Evolutionary conservation across 30 jellyfish, hydroid and myxozoan species (phyloP), one percentile per base, ranked within the genome.

Genomic region (Cassiopea xamachana): DNA sequence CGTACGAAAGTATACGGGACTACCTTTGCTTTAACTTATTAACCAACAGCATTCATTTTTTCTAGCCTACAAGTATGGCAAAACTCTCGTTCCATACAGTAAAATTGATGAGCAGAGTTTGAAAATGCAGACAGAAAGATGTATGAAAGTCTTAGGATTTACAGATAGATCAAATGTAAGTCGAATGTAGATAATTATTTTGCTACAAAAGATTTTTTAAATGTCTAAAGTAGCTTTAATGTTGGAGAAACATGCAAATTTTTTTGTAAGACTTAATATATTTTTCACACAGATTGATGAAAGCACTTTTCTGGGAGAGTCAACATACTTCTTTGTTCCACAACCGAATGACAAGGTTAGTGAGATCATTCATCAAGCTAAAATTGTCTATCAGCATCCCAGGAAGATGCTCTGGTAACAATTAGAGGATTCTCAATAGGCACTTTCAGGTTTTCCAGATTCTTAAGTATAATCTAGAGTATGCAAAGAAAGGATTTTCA

Each of bases 281-380:
- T 64, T 14, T 71, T 27, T n/a, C 55, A 44, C 64, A 18, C 76
- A 94, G 98, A 82, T 91, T 17, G 84, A 85, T 15, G 89, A 96
- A 75, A 73, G 85, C 68, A 83, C 59, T 39, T 84, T 8, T 75
- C 91, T 80, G 74, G 94, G 98, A 48, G 94, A 91, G 80, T 90
- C 95, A 2, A 93, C 86, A 17, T 96, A 95, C 73, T 64, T 91
- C 47, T 89, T 95, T 85, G 96, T 91, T 7, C 97, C 99, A 15
- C 99, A 95, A 61, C 99, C 99, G 27, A 98, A 90, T 12, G 99
- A 95, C 83, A 91, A 91, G 97, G 99, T 95, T 62, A 13, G 87
- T 78, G 27, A 43, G 39, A 17, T n/a, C 51, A 17, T 6, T 51
- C 17, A 70, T 71, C 74, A 13, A 4, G 6, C 39, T 67, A n/a